Conservation (phyloP, 2,113 vertebrate species). For the Dipodomys ordii region DNA sequence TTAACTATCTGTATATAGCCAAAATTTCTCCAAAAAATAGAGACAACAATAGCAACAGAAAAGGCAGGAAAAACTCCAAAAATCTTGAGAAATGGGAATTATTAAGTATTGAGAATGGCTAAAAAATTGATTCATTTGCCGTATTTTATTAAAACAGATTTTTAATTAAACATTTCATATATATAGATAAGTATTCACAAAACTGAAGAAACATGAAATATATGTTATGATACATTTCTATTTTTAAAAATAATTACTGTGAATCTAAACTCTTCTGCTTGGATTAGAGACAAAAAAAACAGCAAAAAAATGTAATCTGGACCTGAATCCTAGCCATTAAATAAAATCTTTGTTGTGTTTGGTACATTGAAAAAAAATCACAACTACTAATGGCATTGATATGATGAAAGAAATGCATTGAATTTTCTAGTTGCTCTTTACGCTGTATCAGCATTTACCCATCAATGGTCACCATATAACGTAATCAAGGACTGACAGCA, state of each 20-base stretch:
- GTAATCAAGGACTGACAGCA: not conserved
- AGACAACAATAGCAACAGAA: too few relatives aligned
- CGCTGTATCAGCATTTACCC: not conserved
- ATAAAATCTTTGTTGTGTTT: conserved; percentile 15
- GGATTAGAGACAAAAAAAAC: conserved; percentile 29
- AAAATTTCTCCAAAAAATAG: not conserved
- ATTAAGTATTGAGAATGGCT: not conserved
- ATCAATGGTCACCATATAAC: not conserved
- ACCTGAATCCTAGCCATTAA: conserved; percentile 39
- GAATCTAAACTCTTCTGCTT: conserved; percentile 61
- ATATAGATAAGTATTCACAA: conserved; percentile 9
- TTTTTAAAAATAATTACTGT: conserved; percentile 50
- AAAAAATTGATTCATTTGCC: conserved; percentile 42
- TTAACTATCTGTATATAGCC: not conserved
- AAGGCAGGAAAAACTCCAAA: not conserved
- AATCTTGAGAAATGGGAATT: not conserved
- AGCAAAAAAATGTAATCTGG: conserved; percentile 22
- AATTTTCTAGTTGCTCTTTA: conserved; percentile 35
- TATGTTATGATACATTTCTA: conserved; percentile 55
- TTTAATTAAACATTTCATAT: conserved; percentile 9
- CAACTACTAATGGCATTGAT: not conserved
- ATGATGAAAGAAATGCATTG: not conserved
- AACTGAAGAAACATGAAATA: conserved; percentile 37
- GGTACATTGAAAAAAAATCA: not conserved
- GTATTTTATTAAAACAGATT: conserved; percentile 29